A percentile compares a stretch with the other conserved stretches of the same genome.
Conservation (phyloP, 2,888 invertebrate species). For the Epinotia ramella region DNA sequence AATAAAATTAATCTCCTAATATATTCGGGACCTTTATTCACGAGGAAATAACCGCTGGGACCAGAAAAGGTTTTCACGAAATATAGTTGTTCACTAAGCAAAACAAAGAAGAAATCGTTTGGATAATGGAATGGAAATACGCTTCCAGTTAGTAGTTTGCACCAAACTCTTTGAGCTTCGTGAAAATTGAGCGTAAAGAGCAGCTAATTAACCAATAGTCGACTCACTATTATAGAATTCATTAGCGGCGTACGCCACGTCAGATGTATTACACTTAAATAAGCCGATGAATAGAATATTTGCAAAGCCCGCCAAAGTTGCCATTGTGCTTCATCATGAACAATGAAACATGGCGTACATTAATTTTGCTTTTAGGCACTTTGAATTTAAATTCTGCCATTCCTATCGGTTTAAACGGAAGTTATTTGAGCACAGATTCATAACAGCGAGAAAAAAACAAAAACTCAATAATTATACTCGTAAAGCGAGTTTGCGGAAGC, state of each 20-base stretch:
- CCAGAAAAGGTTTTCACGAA: neutral
- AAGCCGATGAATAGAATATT: conserved; percentile 56
- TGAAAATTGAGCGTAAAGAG: conserved; percentile 70
- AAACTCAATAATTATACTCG: conserved; percentile 79
- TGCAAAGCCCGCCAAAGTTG: conserved; percentile 37
- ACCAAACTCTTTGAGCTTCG: conserved; percentile 62
- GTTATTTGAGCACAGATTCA: conserved; percentile 67
- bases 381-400: conserved; percentile 41
- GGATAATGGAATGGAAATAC: conserved; percentile 21
- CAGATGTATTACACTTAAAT: conserved; percentile 61
- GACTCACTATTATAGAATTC: conserved; percentile 73
- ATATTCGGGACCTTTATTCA: neutral
- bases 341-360: conserved; percentile 32
- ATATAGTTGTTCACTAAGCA: neutral
- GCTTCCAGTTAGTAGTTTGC: conserved; percentile 57
- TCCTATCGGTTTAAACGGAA: conserved; percentile 63
- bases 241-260: conserved; percentile 66
- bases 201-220: conserved; percentile 73
- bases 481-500: conserved; percentile 82
- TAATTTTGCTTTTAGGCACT: conserved; percentile 19
- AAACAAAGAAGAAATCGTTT: neutral
- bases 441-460: conserved; percentile 68
- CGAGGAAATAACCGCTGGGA: neutral
- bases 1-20: neutral
- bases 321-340: conserved; percentile 36